A percentile compares a stretch with the other conserved stretches of the same genome.
phyloP scores from a whole-genome alignment of 2,888 invertebrate genomes.

The Clepsis dumicolana region DNA sequence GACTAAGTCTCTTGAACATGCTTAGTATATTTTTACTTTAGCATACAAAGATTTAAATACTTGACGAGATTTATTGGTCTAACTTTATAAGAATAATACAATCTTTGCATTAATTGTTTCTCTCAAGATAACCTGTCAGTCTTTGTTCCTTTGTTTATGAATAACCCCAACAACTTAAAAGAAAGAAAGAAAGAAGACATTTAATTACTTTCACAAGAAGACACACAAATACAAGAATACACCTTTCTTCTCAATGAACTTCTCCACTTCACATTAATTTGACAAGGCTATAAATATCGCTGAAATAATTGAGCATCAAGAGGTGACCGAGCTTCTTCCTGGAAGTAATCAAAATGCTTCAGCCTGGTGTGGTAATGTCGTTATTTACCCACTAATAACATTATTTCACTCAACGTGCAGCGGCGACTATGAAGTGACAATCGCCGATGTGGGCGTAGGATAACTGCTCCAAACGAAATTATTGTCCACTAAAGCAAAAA shows the following conservation, averaged over 20 bases:
- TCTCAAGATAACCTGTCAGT: too few relatives aligned
- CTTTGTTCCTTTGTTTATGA: too few relatives aligned
- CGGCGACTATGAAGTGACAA: slow-evolving; percentile 35
- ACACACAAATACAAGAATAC: too few relatives aligned
- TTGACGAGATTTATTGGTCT: too few relatives aligned
- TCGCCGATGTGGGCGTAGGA: slow-evolving; percentile 29
- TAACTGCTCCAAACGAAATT: slow-evolving; percentile 29
- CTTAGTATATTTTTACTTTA: too few relatives aligned
- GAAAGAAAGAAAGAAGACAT: too few relatives aligned
- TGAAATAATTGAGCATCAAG: neutral
- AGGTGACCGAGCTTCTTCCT: slow-evolving; percentile 18
- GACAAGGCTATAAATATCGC: neutral
- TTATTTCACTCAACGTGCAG: slow-evolving; percentile 32
- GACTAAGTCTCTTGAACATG: too few relatives aligned
- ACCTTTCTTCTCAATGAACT: neutral
- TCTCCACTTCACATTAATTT: neutral
- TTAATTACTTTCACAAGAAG: too few relatives aligned
- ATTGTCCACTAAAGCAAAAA: slow-evolving; percentile 20
- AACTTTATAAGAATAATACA: too few relatives aligned
- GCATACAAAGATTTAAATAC: too few relatives aligned
- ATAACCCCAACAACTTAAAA: too few relatives aligned
- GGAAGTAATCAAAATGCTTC: slow-evolving; percentile 28
- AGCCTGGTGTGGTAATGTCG: slow-evolving; percentile 10
- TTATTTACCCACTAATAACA: slow-evolving; percentile 34
- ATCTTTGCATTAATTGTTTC: too few relatives aligned